Evolutionary conservation across 2,888 invertebrate genomes (phyloP).

Genomic region (Nomada ruficornis): DNA sequence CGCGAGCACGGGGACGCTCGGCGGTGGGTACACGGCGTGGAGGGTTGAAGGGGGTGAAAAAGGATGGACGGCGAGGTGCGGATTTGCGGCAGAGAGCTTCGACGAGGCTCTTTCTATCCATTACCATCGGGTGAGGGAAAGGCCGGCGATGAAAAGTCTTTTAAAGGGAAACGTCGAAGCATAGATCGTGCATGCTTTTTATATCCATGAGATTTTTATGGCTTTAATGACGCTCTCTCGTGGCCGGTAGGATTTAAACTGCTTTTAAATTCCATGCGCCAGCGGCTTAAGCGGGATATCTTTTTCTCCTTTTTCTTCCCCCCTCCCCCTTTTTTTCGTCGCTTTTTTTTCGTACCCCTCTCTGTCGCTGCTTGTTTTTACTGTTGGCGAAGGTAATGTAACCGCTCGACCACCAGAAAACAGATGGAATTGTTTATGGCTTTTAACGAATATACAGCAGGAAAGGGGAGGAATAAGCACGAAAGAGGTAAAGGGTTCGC

Average conservation of each 20-base stretch:
- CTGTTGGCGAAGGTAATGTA: constrained; percentile 27
- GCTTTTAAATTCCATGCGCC: constrained; percentile 57
- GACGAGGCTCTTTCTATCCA: constrained; percentile 70
- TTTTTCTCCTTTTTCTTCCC: neutral
- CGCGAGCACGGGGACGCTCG: constrained; percentile 18
- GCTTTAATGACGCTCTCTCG: constrained; percentile 60
- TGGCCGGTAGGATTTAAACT: constrained; percentile 56
- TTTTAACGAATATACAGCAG: constrained; percentile 18
- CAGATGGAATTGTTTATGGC: constrained; percentile 46
- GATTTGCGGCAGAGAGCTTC: constrained; percentile 66
- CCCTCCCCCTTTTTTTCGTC: neutral
- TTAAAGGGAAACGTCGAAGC: constrained; percentile 67
- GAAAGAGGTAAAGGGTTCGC: constrained; percentile 7
- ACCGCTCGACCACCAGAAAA: constrained; percentile 22
- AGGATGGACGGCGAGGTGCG: constrained; percentile 36
- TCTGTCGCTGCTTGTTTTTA: neutral
- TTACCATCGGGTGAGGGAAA: constrained; percentile 61
- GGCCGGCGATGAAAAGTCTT: constrained; percentile 62
- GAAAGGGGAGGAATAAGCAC: neutral
- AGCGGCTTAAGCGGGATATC: constrained; percentile 42
- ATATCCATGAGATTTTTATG: constrained; percentile 59
- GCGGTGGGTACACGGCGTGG: constrained; percentile 25
- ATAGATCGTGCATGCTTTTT: constrained; percentile 54
- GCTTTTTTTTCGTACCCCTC: neutral
- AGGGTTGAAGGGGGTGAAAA: constrained; percentile 35